Evolutionary conservation across 2,888 invertebrate species (phyloP), one percentile per base, ranked within the genome.

Genomic region (Choristoneura rosaceana): DNA sequence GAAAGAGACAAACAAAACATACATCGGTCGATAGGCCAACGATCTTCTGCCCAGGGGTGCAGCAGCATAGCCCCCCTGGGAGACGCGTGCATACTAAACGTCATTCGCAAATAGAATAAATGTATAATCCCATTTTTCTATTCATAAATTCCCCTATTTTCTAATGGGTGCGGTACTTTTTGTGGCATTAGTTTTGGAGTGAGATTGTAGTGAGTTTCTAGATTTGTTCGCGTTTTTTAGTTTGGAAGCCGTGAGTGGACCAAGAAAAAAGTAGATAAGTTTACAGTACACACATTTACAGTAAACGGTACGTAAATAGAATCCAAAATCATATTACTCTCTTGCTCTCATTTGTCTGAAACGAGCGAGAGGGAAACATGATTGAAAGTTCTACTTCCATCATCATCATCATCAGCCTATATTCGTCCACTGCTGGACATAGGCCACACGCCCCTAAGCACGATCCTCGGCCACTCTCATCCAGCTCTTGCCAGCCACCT

Each of bases 121-220:
- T 91, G 88, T 90, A 87, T 90, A 87, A 89, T 89, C 79, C 85
- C 87, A 87, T 89, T 88, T 90, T 86, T 89, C 90, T 90, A 90
- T 88, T 85, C 85, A 74, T 69, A 58, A 74, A 7, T 68, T 69
- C 71, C 77, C 78, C 74, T 75, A 70, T 64, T 75, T 67, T 74
- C 71, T 74, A 73, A 74, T 70, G 64, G 71, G 33, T 52, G 62
- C 73, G 69, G 25, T 59, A 73, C 73, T 62, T 43, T 38, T 58
- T 33, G 34, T 55, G 55, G 10, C 10, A 4, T 8, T 10, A 25
- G 10, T 15, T 25, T 55, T 25, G 55, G 25, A 10, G 38, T 10
- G 65, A 66, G 50, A 34, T 67, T 7, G 14, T 12, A 25, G 63
- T 63, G 62, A 58, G 15, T 64, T 61, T 41, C 7, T 2, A 0